phyloP scores from a whole-genome alignment of 2,113 vertebrate genomes.

The Fukomys damarensis region DNA sequence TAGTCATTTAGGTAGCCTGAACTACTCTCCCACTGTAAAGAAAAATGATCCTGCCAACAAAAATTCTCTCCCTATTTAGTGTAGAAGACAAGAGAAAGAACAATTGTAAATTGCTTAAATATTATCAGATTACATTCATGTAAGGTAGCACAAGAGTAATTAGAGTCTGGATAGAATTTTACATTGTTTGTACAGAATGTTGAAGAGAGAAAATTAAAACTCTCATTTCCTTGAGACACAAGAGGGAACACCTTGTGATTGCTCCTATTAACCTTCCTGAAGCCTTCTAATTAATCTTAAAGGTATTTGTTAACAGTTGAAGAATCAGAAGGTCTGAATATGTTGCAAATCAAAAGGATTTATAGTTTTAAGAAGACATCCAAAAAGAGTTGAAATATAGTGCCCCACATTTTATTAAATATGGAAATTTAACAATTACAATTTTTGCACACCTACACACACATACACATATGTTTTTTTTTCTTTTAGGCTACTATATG shows the following conservation, averaged over 20 bases:
- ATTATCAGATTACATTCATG: background rate
- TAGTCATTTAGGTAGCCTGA: background rate
- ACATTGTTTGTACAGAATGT: background rate
- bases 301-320: background rate
- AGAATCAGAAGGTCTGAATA: background rate
- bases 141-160: background rate
- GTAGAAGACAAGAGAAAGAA: background rate
- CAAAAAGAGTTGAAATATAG: background rate
- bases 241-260: background rate
- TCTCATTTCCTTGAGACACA: background rate
- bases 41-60: background rate
- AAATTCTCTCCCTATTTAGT: background rate
- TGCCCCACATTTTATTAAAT: background rate
- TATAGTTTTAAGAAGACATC: background rate
- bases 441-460: rapidly evolving
- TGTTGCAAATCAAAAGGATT: background rate
- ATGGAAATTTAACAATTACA: background rate
- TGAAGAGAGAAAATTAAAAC: background rate
- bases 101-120: background rate
- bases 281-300: background rate
- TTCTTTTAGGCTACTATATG: no score
- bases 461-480: no score
- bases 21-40: background rate
- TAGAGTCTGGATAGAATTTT: background rate
- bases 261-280: background rate